Evolutionary conservation across 2,113 vertebrate species (phyloP).

Genomic region (Oceanodroma tethys): DNA sequence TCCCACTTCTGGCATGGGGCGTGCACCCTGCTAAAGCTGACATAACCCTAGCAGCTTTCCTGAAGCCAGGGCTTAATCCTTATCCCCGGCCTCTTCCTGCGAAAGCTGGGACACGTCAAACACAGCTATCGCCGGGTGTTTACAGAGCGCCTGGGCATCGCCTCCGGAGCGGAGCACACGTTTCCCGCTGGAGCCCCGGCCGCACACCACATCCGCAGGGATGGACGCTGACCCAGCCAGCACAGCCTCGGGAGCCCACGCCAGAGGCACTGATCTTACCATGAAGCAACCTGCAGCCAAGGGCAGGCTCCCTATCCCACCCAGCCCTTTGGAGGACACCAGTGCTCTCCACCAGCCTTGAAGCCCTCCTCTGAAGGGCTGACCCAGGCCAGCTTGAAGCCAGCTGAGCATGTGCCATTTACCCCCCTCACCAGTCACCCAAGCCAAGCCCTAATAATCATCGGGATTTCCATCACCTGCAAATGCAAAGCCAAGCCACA

Average conservation of each 20-base stretch:
- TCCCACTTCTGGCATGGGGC: neutral
- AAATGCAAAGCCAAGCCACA: neutral
- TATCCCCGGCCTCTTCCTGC: neutral
- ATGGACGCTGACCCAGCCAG: neutral
- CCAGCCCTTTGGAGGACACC: neutral
- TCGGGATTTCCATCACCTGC: neutral
- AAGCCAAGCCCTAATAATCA: no score
- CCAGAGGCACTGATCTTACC: no score
- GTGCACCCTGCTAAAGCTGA: neutral
- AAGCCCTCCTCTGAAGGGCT: neutral
- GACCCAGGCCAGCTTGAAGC: neutral
- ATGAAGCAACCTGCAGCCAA: neutral
- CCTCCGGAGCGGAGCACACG: accelerated
- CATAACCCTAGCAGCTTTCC: neutral
- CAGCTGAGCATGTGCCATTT: neutral
- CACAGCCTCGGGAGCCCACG: neutral
- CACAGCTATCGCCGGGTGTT: neutral
- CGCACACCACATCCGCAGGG: accelerated
- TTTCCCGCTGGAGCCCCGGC: neutral
- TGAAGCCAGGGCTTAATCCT: neutral
- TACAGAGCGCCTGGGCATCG: neutral
- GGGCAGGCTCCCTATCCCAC: neutral
- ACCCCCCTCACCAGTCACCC: neutral
- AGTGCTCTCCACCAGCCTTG: neutral
- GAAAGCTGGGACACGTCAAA: neutral